Percentiles rank a stretch among this genome's conserved stretches.
Conservation (phyloP, 2,888 invertebrate species). For the Cephus rjabovi region DNA sequence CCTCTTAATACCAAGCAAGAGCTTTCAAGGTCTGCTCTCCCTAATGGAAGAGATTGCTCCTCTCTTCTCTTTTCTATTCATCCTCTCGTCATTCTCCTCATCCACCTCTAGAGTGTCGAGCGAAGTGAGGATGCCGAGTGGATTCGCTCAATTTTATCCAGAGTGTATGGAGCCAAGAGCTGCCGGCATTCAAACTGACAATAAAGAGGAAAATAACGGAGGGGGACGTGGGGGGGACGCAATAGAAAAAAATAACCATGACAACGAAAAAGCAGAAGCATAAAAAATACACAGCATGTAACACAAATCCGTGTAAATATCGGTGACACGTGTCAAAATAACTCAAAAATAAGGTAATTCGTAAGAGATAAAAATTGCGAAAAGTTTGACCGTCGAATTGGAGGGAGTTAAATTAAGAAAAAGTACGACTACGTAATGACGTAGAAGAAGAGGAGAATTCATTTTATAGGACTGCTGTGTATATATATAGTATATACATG, state of each 20-base stretch:
- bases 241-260: not conserved
- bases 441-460: not conserved
- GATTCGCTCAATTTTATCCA: not conserved
- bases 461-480: not conserved
- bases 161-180: not conserved
- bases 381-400: not conserved
- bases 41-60: constrained; percentile 32
- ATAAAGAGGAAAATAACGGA: not conserved
- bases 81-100: not conserved
- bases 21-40: constrained; percentile 31
- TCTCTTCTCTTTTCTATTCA: not conserved
- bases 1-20: constrained; percentile 43
- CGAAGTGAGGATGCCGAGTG: not conserved
- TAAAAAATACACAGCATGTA: not conserved
- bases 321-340: not conserved
- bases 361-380: not conserved
- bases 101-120: not conserved
- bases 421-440: not conserved
- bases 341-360: not conserved
- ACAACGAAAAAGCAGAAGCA: not conserved
- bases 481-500: not conserved
- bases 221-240: no score
- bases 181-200: not conserved
- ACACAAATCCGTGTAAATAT: not conserved
- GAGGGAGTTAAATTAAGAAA: not conserved